Percentiles rank a stretch among this genome's conserved stretches.
Evolutionary conservation across 2,797 vertebrate genomes (phyloP).

Genomic region (Propithecus deckenii): DNA sequence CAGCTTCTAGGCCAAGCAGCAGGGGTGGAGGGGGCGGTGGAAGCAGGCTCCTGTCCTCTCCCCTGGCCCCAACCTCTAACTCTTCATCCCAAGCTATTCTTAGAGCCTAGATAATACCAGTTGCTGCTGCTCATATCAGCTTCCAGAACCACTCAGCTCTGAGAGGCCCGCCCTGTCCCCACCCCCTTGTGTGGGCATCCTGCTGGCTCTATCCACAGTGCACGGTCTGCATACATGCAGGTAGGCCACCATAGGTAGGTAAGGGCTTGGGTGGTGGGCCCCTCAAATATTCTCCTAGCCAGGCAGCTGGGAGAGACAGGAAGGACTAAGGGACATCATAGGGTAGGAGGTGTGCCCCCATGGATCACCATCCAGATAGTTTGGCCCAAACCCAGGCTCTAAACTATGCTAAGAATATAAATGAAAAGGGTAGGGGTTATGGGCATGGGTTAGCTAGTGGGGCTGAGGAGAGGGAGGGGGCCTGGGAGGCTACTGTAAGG

Average conservation of each 20-base stretch:
- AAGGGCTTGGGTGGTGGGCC: background rate
- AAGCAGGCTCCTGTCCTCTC: slow-evolving; percentile 18
- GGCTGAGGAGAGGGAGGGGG: background rate
- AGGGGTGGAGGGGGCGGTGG: background rate
- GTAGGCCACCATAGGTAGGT: background rate
- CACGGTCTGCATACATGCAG: background rate
- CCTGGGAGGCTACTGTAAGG: background rate
- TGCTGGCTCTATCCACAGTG: background rate
- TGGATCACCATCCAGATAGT: background rate
- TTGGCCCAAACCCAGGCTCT: background rate
- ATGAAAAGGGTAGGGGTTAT: background rate
- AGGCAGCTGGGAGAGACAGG: background rate
- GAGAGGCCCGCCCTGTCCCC: background rate
- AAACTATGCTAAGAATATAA: slow-evolving; percentile 10
- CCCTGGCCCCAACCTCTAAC: slow-evolving; percentile 37
- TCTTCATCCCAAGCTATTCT: slow-evolving; percentile 68
- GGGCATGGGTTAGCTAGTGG: background rate
- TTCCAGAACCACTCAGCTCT: slow-evolving; percentile 54
- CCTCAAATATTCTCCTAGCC: background rate
- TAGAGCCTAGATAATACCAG: slow-evolving; percentile 71
- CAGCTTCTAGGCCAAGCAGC: background rate
- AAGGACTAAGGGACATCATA: background rate
- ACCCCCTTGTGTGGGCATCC: background rate
- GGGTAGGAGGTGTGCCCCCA: background rate
- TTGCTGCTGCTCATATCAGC: slow-evolving; percentile 63